Percentiles rank a stretch among this genome's conserved stretches.
Evolutionary conservation across 64 coral and sea anemone genomes (phyloP).

Genomic region (Hydrozoanthus tunicans): DNA sequence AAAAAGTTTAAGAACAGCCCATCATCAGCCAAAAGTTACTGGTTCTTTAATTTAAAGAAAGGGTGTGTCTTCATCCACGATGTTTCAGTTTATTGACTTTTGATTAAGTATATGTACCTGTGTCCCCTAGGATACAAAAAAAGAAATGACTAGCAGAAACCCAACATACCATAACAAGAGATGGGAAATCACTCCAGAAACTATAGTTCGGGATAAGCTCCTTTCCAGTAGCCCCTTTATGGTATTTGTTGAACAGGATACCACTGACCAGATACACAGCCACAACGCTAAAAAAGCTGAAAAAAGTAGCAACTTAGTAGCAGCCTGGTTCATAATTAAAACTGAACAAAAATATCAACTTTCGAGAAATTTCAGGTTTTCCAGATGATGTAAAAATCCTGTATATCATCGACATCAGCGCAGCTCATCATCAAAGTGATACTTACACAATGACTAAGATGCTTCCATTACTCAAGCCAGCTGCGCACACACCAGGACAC

Average conservation of each 20-base stretch:
- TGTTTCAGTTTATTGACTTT: too few species aligned
- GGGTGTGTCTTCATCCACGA: too few species aligned
- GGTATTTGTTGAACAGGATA: conserved; percentile 61
- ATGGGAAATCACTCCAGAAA: conserved; percentile 61
- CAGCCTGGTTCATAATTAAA: too few species aligned
- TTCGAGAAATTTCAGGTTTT: too few species aligned
- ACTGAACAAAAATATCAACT: too few species aligned
- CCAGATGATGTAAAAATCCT: background rate
- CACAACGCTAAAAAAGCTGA: conserved; percentile 50
- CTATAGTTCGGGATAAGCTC: conserved; percentile 56
- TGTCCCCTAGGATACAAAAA: too few species aligned
- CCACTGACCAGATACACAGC: conserved; percentile 53
- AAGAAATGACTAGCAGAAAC: background rate
- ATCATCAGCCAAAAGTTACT: too few species aligned
- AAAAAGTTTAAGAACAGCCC: too few species aligned
- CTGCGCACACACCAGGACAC: conserved; percentile 21
- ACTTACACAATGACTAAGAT: conserved; percentile 42
- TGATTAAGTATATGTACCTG: too few species aligned
- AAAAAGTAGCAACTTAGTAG: background rate
- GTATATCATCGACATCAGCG: background rate
- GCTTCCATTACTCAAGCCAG: conserved; percentile 41
- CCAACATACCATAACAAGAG: conserved; percentile 51
- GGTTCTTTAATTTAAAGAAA: too few species aligned
- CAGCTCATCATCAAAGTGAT: background rate
- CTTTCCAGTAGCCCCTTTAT: conserved; percentile 38